Percentiles rank a stretch among this genome's conserved stretches.
phyloP scores from a whole-genome alignment of 2,797 vertebrate species.

The Smutsia gigantea region DNA sequence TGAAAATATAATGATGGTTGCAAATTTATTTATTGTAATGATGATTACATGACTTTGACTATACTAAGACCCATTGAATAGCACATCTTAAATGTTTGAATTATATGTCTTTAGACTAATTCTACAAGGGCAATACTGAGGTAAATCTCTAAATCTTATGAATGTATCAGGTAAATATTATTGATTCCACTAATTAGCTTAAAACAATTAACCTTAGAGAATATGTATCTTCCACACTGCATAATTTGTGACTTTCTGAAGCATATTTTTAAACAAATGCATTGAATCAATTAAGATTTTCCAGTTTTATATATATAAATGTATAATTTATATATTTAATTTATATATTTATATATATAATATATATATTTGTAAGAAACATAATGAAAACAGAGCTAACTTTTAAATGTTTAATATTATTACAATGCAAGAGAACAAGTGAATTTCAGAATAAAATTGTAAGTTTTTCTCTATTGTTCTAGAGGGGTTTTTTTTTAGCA shows the following conservation, averaged over 20 bases:
- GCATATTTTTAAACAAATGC: constrained; percentile 49
- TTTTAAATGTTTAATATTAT: background rate
- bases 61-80: background rate
- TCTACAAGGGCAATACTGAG: background rate
- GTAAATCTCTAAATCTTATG: background rate
- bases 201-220: constrained; percentile 73
- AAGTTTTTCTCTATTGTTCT: background rate
- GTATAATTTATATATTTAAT: too few relatives aligned
- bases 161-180: background rate
- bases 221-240: accelerated
- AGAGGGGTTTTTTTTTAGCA: background rate
- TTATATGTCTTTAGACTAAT: background rate
- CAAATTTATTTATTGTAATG: background rate
- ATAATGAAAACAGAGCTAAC: background rate
- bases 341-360: too few relatives aligned
- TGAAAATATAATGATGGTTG: background rate
- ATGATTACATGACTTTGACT: background rate
- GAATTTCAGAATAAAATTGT: background rate
- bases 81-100: background rate
- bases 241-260: background rate
- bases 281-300: background rate
- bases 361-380: background rate
- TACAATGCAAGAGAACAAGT: background rate
- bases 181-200: constrained; percentile 13
- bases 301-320: background rate